Percentiles rank a stretch among this genome's conserved stretches.
Evolutionary conservation across 2,113 vertebrate genomes (phyloP).

Genomic region (Myrmecophaga tridactyla): DNA sequence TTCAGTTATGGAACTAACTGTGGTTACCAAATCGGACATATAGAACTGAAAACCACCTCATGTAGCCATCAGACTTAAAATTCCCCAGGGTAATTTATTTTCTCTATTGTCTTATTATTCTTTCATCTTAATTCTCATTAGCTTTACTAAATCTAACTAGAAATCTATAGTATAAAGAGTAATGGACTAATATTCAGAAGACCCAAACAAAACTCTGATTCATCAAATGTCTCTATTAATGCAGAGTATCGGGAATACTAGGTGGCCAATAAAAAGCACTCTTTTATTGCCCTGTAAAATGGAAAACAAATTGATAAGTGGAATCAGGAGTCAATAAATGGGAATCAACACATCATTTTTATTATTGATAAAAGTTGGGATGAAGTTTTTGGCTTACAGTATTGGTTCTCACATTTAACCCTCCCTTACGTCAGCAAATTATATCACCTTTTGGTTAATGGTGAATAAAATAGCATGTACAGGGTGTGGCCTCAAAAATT

Average conservation of each 20-base stretch:
- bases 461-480: not conserved
- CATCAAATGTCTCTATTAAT: not conserved
- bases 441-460: not conserved
- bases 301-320: not conserved
- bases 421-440: not conserved
- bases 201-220: not conserved
- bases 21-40: slow-evolving; percentile 6
- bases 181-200: not conserved
- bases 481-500: not conserved
- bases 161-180: not conserved
- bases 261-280: not conserved
- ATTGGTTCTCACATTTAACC: not conserved
- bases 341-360: not conserved
- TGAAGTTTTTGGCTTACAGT: not conserved
- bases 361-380: not conserved
- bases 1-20: not conserved
- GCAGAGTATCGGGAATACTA: not conserved
- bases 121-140: not conserved
- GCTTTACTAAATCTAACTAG: not conserved
- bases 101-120: not conserved
- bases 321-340: not conserved
- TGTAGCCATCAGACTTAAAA: not conserved
- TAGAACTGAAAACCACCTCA: not conserved
- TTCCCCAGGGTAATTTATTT: not conserved
- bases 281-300: not conserved